These are phyloP conservation scores for Resseliella maxima DNA, from an alignment of 2,888 invertebrate genomes.

Conservation along the genomic window DNA sequence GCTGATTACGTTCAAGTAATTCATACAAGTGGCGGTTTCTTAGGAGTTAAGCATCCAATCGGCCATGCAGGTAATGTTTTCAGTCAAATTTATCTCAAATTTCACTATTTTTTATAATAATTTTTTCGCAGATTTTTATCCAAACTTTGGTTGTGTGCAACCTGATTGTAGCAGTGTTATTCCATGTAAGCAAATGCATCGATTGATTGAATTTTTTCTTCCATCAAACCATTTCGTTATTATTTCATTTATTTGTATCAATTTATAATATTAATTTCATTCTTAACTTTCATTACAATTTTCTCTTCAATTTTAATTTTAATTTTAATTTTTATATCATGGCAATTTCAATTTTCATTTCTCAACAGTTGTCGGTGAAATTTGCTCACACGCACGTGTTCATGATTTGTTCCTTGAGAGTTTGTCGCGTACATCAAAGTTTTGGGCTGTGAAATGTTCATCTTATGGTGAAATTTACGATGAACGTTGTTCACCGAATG, in stretches of 20 bases:
- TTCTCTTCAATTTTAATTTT: too few species aligned
- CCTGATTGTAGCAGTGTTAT: neutral
- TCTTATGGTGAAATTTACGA: slow-evolving; percentile 43
- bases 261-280: too few species aligned
- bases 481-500: neutral
- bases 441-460: slow-evolving; percentile 17
- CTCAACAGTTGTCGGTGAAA: neutral
- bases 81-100: neutral
- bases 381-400: slow-evolving; percentile 47
- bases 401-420: slow-evolving; percentile 55
- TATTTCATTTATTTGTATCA: too few species aligned
- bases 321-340: neutral
- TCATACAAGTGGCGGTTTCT: slow-evolving; percentile 27
- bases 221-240: neutral
- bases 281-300: too few species aligned
- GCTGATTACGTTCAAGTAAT: slow-evolving; percentile 55
- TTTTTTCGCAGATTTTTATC: slow-evolving; percentile 51
- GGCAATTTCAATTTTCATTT: too few species aligned
- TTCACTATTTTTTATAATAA: too few species aligned
- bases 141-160: slow-evolving; percentile 46
- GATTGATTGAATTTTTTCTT: neutral
- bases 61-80: slow-evolving; percentile 41
- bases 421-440: neutral
- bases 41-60: slow-evolving; percentile 51
- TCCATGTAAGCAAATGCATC: slow-evolving; percentile 33